Percentiles rank a stretch among this genome's conserved stretches.
Conservation (phyloP, 2,797 vertebrate genomes). For the Leptodactylus fallax region DNA sequence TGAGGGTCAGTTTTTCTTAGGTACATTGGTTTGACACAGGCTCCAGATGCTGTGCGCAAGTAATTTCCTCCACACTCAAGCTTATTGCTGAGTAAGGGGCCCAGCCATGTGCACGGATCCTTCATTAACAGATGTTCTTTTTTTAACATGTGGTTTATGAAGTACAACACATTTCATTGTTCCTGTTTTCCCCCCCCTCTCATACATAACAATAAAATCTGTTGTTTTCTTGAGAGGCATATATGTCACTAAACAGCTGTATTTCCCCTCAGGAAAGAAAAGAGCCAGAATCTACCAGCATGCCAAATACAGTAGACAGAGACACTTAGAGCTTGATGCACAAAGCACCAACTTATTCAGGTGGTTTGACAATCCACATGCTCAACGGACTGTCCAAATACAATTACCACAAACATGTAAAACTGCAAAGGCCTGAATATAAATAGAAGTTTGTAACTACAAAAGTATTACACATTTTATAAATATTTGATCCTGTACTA, state of each 20-base stretch:
- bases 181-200: not conserved
- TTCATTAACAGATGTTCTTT: slow-evolving; percentile 48
- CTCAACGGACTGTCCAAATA: not conserved
- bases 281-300: not conserved
- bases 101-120: slow-evolving; percentile 8
- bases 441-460: not conserved
- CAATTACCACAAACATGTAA: not conserved
- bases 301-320: not conserved
- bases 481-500: no score
- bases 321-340: not conserved
- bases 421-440: not conserved
- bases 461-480: no score
- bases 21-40: not conserved
- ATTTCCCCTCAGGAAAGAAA: slow-evolving; percentile 1
- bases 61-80: slow-evolving; percentile 17
- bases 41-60: slow-evolving; percentile 16
- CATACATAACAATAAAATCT: slow-evolving; percentile 13
- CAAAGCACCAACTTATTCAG: not conserved
- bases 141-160: slow-evolving; percentile 29
- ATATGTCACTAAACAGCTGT: slow-evolving; percentile 22
- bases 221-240: slow-evolving; percentile 16
- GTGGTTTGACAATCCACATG: not conserved
- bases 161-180: slow-evolving; percentile 45
- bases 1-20: no score
- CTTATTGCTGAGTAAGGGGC: slow-evolving; percentile 53